Evolutionary conservation across 2,888 invertebrate species (phyloP).

Genomic region (Eumacrocentrus americanus): DNA sequence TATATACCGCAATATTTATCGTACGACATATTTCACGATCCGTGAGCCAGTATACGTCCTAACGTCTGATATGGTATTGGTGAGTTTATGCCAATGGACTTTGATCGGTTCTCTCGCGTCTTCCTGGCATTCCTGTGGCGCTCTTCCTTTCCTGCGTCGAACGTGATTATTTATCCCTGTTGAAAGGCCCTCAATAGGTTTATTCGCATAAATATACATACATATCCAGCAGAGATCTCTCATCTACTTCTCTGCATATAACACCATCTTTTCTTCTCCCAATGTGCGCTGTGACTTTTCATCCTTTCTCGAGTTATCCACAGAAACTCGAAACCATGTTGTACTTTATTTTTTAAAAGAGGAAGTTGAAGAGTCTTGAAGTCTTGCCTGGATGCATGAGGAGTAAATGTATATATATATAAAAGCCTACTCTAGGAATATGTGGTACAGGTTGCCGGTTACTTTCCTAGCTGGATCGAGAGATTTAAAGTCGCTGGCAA

Average conservation of each 20-base stretch:
- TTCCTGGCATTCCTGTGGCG: background rate
- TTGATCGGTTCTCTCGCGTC: constrained; percentile 5
- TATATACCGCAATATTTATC: constrained; percentile 10
- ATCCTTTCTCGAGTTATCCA: too few relatives aligned
- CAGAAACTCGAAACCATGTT: too few relatives aligned
- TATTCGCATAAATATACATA: background rate
- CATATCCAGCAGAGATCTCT: too few relatives aligned
- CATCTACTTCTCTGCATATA: too few relatives aligned
- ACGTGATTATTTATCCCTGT: constrained; percentile 17
- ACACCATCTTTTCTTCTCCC: too few relatives aligned
- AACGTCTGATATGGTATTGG: background rate
- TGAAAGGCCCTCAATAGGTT: constrained; percentile 8
- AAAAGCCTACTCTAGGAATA: background rate
- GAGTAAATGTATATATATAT: too few relatives aligned
- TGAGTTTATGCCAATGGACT: constrained; percentile 21
- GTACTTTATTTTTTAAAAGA: too few relatives aligned
- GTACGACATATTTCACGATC: constrained; percentile 15
- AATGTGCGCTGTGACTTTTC: too few relatives aligned
- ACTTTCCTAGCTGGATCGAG: constrained; percentile 35
- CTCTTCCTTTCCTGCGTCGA: background rate
- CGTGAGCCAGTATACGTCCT: constrained; percentile 1
- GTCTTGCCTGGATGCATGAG: too few relatives aligned
- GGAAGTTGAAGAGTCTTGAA: too few relatives aligned
- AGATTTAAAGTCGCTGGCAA: too few relatives aligned
- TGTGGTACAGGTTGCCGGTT: too few relatives aligned